Evolutionary conservation across 2,797 vertebrate genomes (phyloP).

Genomic region (Trachops cirrhosus): DNA sequence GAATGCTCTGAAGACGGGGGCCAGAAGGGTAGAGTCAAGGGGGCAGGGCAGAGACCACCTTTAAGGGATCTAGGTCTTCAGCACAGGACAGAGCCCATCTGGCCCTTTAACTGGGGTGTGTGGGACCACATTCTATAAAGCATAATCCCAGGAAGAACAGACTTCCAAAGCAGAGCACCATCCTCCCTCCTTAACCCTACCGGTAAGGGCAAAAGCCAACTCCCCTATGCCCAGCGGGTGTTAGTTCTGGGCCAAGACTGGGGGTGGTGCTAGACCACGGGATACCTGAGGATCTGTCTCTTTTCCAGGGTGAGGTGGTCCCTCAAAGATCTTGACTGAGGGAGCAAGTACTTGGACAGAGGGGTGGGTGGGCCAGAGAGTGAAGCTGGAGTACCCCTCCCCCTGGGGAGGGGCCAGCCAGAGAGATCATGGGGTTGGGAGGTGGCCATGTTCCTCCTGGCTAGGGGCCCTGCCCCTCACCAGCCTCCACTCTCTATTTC

Average conservation of each 20-base stretch:
- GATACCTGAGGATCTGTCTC: conserved; percentile 29
- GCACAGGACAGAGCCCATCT: conserved; percentile 35
- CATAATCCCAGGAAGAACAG: conserved; percentile 38
- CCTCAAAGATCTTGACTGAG: conserved; percentile 15
- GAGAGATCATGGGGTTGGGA: conserved; percentile 41
- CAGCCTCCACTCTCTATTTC: conserved; percentile 91
- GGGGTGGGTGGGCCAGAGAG: conserved; percentile 44
- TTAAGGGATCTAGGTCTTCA: conserved; percentile 38
- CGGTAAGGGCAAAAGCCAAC: conserved; percentile 25
- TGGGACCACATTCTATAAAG: background rate
- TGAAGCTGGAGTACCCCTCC: conserved; percentile 31
- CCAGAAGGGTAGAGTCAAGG: background rate
- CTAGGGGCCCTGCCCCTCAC: conserved; percentile 35
- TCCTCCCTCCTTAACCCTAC: background rate
- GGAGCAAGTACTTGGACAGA: conserved; percentile 42
- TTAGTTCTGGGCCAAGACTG: conserved; percentile 26
- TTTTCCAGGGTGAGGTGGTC: conserved; percentile 37
- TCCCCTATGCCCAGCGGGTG: conserved; percentile 21
- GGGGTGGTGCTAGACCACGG: background rate
- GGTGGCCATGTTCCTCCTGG: background rate
- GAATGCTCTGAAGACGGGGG: conserved; percentile 36
- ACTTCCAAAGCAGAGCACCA: conserved; percentile 2
- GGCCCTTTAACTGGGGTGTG: background rate
- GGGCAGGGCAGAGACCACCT: conserved; percentile 19
- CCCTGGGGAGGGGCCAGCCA: background rate